phyloP scores from a whole-genome alignment of 1,140 invertebrate genomes.

The roundworm (Caenorhabditis elegans) region WBcel235 BX284602.5:11371001-11371500 shows the following conservation, averaged over 20 bases:
- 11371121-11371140: slow-evolving; percentile 39
- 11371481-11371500: slow-evolving; percentile 36
- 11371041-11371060: slow-evolving; percentile 48
- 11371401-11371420: background rate
- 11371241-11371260: background rate
- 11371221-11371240: slow-evolving; percentile 39
- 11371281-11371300: slow-evolving; percentile 32
- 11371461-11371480: slow-evolving; percentile 23
- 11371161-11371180: slow-evolving; percentile 39
- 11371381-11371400: background rate
- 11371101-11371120: slow-evolving; percentile 46
- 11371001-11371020: slow-evolving; percentile 39
- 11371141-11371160: slow-evolving; percentile 49
- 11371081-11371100: slow-evolving; percentile 46
- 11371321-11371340: slow-evolving; percentile 26
- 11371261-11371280: background rate
- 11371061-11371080: slow-evolving; percentile 46
- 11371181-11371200: slow-evolving; percentile 43
- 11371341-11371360: slow-evolving; percentile 38
- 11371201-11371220: slow-evolving; percentile 33
- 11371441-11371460: slow-evolving; percentile 36
- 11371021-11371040: slow-evolving; percentile 48
- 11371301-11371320: slow-evolving; percentile 39
- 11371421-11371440: slow-evolving; percentile 34
- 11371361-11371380: background rate